phyloP scores from a whole-genome alignment of 1,140 invertebrate species.

The Zaprionus vittiger region DNA sequence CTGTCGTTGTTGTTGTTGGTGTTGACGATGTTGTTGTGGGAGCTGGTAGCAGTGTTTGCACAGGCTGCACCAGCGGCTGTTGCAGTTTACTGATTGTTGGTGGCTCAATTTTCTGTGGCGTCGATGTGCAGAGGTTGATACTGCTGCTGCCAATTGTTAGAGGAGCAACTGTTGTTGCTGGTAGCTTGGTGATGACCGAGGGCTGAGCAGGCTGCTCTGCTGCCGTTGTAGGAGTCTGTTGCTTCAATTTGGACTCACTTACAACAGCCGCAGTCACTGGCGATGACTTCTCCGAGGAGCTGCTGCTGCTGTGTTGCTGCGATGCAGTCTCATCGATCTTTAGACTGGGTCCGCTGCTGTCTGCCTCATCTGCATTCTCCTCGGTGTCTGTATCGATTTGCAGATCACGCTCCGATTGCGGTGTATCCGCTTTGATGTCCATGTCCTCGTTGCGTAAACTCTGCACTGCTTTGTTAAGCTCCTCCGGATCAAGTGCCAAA shows the following conservation, averaged over 20 bases:
- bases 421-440: constrained; percentile 92
- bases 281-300: constrained; percentile 22
- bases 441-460: constrained; percentile 90
- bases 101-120: constrained; percentile 67
- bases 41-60: constrained; percentile 67
- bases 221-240: background rate
- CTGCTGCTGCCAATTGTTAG: constrained; percentile 28
- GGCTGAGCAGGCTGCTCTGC: constrained; percentile 28
- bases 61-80: constrained; percentile 76
- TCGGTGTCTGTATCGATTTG: constrained; percentile 95
- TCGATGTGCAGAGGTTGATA: constrained; percentile 34
- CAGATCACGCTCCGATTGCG: constrained; percentile 92
- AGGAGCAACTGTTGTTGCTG: constrained; percentile 28
- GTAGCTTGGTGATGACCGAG: constrained; percentile 73
- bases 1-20: constrained; percentile 13
- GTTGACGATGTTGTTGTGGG: constrained; percentile 1
- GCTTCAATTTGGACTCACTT: constrained; percentile 2
- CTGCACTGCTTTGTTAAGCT: constrained; percentile 91
- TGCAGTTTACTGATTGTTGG: constrained; percentile 75
- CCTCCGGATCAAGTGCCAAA: constrained; percentile 87
- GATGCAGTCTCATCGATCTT: constrained; percentile 75
- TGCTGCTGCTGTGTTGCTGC: constrained; percentile 43
- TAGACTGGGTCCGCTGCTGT: constrained; percentile 75
- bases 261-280: background rate
- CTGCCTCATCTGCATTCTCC: constrained; percentile 87